A percentile compares a stretch with the other conserved stretches of the same genome.
phyloP scores from a whole-genome alignment of 2,113 vertebrate species.

The Anguilla rostrata region DNA sequence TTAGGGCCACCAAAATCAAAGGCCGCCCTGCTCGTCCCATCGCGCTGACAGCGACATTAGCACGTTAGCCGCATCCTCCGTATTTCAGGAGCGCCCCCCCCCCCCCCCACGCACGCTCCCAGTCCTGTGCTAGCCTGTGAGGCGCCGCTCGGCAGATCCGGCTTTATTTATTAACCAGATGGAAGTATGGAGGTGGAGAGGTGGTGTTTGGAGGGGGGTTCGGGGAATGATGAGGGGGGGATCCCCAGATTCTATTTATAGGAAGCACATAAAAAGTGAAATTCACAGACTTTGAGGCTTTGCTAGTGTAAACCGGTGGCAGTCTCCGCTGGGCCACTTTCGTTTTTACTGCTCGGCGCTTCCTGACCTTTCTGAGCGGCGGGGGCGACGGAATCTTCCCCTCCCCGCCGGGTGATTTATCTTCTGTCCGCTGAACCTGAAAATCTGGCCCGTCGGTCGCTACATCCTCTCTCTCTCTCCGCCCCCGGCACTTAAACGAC shows the following conservation, averaged over 20 bases:
- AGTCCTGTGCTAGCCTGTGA: not conserved
- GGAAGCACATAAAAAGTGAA: constrained; percentile 15
- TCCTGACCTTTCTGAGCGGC: constrained; percentile 27
- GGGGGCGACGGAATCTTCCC: constrained; percentile 24
- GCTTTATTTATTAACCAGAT: constrained; percentile 33
- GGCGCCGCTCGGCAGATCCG: not conserved
- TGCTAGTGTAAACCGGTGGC: constrained; percentile 23
- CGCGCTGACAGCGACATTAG: not conserved
- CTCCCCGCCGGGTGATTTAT: constrained; percentile 41
- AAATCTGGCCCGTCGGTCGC: constrained; percentile 45
- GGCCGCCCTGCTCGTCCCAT: not conserved
- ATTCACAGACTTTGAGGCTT: constrained; percentile 23
- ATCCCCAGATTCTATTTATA: constrained; percentile 33
- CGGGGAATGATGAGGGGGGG: too few species aligned
- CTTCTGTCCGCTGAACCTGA: constrained; percentile 42
- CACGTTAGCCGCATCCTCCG: not conserved
- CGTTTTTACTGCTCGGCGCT: constrained; percentile 21
- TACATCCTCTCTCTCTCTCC: constrained; percentile 27
- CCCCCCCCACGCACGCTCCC: not conserved
- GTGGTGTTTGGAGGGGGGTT: not conserved
- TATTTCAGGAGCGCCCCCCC: not conserved
- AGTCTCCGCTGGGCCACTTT: constrained; percentile 21
- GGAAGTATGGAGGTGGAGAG: not conserved
- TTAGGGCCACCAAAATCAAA: too few species aligned
- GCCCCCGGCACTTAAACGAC: constrained; percentile 44